phyloP scores from a whole-genome alignment of 2,888 invertebrate species.

The Dasysyrphus tricinctus region DNA sequence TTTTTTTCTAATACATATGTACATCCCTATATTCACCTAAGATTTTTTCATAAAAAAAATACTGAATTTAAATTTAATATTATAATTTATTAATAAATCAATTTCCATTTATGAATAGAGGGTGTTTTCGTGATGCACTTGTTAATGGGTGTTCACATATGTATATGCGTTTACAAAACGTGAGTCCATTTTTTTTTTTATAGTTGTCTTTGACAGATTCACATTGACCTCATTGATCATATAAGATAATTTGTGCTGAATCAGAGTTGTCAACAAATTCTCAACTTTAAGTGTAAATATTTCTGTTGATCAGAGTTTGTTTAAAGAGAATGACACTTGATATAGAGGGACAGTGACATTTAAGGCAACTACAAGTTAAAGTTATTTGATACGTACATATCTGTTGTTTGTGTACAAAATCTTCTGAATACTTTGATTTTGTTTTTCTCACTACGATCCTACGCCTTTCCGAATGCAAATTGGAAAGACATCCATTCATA shows the following conservation, averaged over 20 bases:
- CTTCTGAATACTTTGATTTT: constrained; percentile 16
- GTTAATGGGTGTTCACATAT: constrained; percentile 37
- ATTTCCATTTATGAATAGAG: constrained; percentile 39
- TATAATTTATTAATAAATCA: constrained; percentile 57
- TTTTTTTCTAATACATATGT: background rate
- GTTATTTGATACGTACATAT: background rate
- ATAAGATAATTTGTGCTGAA: constrained; percentile 25
- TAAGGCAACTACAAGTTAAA: constrained; percentile 7
- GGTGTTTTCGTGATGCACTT: constrained; percentile 49
- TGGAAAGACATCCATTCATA: constrained; percentile 49
- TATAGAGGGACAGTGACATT: constrained; percentile 5
- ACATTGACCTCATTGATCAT: constrained; percentile 39
- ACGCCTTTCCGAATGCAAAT: constrained; percentile 29
- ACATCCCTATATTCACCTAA: background rate
- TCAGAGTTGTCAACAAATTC: constrained; percentile 30
- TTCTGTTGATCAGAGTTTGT: constrained; percentile 4
- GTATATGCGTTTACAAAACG: constrained; percentile 41
- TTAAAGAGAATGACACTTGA: background rate
- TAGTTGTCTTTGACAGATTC: constrained; percentile 25
- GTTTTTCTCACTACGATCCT: constrained; percentile 25
- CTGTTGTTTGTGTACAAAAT: constrained; percentile 3
- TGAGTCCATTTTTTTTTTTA: constrained; percentile 2
- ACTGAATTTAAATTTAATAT: background rate
- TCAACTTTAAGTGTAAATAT: constrained; percentile 28
- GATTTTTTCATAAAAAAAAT: background rate